Conservation (phyloP, 2,888 invertebrate genomes). For the Himalopsyche anomala region DNA sequence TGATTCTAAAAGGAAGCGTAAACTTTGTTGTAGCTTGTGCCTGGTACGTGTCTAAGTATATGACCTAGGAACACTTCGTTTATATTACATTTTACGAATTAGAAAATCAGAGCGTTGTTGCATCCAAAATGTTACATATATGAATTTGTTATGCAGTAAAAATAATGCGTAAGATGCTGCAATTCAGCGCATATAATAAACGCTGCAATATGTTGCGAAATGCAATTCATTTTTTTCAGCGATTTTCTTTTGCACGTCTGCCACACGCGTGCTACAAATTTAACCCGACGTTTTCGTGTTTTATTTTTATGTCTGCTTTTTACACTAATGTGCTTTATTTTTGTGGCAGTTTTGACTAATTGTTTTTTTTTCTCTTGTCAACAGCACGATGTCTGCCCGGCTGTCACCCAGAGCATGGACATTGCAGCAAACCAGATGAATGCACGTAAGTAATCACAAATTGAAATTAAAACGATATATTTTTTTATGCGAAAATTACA, state of each 20-base stretch:
- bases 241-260: conserved; percentile 58
- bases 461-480: too few relatives aligned
- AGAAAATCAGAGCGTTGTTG: neutral
- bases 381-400: conserved; percentile 94
- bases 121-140: too few relatives aligned
- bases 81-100: neutral
- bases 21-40: conserved; percentile 51
- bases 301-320: conserved; percentile 52
- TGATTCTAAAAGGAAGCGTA: conserved; percentile 57
- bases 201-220: conserved; percentile 54
- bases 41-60: conserved; percentile 59
- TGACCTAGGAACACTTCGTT: conserved; percentile 56
- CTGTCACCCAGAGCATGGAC: conserved; percentile 93
- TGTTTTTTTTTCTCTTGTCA: conserved; percentile 67
- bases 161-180: too few relatives aligned
- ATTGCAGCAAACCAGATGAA: conserved; percentile 94
- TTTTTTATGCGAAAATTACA: too few relatives aligned
- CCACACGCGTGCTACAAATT: conserved; percentile 65
- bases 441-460: conserved; percentile 91
- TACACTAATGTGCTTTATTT: conserved; percentile 55
- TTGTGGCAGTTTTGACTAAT: conserved; percentile 57
- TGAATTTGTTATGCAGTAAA: too few relatives aligned
- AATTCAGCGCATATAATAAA: neutral
- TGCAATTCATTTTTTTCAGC: conserved; percentile 63
- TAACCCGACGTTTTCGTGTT: conserved; percentile 57